phyloP scores from a whole-genome alignment of 2,113 vertebrate genomes.

The Regulus satrapa region DNA sequence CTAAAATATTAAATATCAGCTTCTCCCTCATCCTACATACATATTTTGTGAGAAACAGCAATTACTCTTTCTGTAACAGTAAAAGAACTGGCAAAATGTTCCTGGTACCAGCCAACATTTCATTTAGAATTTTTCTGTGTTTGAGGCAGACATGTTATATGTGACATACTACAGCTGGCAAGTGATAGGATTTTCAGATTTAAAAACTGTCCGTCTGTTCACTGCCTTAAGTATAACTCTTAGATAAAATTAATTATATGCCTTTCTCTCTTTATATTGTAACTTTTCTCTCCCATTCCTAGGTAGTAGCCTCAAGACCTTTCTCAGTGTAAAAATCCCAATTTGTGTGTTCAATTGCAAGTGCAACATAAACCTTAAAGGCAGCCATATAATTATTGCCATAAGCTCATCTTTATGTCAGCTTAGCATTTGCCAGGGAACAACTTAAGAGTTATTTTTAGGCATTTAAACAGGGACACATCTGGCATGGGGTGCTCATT shows the following conservation, averaged over 20 bases:
- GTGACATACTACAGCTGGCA: slow-evolving; percentile 14
- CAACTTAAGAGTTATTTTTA: slow-evolving; percentile 59
- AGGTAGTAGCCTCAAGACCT: not conserved
- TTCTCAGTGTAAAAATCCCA: not conserved
- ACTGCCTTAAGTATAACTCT: slow-evolving; percentile 8
- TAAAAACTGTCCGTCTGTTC: slow-evolving; percentile 14
- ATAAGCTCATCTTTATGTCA: slow-evolving; percentile 51
- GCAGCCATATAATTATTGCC: slow-evolving; percentile 46
- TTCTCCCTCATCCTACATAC: not conserved
- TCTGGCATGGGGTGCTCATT: slow-evolving; percentile 47
- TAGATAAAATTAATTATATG: slow-evolving; percentile 27
- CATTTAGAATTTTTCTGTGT: not conserved
- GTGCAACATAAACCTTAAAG: slow-evolving; percentile 46
- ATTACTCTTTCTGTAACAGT: not conserved
- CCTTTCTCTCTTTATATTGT: not conserved
- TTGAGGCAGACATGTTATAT: not conserved
- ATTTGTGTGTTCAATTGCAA: not conserved
- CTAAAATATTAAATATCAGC: not conserved
- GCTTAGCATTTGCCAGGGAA: slow-evolving; percentile 42
- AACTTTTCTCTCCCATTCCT: not conserved
- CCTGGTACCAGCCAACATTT: not conserved
- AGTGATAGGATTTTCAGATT: slow-evolving; percentile 40
- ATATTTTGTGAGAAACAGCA: not conserved
- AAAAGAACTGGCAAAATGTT: not conserved
- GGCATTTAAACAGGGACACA: slow-evolving; percentile 47